Evolutionary conservation across 2,888 invertebrate genomes (phyloP).

Genomic region (Luffia ferchaultella): DNA sequence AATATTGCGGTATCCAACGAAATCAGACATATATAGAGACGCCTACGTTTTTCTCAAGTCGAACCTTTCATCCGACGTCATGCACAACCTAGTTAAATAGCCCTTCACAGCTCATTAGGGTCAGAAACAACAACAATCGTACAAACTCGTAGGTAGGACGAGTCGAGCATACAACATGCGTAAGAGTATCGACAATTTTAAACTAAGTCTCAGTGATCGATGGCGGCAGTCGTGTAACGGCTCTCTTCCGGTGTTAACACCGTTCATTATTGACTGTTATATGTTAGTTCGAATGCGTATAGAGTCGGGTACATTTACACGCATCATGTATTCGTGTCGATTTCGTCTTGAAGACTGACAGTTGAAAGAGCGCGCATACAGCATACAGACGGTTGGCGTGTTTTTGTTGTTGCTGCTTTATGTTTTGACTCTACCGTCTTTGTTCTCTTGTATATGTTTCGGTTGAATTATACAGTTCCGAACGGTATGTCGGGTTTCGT

Average conservation of each 20-base stretch:
- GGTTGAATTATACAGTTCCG: no score
- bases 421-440: background rate
- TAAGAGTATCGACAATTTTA: background rate
- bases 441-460: background rate
- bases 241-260: conserved; percentile 27
- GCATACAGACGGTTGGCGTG: background rate
- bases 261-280: conserved; percentile 4
- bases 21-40: no score
- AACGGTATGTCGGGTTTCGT: no score
- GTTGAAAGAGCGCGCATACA: conserved; percentile 4
- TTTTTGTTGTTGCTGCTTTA: conserved; percentile 2
- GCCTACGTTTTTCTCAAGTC: no score
- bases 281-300: background rate
- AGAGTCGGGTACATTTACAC: conserved; percentile 7
- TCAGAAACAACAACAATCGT: conserved; percentile 20
- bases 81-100: background rate
- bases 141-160: conserved; percentile 11
- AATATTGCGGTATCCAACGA: no score
- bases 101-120: conserved; percentile 28
- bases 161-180: background rate
- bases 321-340: conserved; percentile 4
- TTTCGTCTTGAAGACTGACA: conserved; percentile 8
- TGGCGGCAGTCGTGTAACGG: conserved; percentile 28
- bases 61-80: background rate
- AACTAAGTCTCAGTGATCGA: conserved; percentile 25